phyloP scores from a whole-genome alignment of 2,113 vertebrate genomes.

The Cacatua alba region DNA sequence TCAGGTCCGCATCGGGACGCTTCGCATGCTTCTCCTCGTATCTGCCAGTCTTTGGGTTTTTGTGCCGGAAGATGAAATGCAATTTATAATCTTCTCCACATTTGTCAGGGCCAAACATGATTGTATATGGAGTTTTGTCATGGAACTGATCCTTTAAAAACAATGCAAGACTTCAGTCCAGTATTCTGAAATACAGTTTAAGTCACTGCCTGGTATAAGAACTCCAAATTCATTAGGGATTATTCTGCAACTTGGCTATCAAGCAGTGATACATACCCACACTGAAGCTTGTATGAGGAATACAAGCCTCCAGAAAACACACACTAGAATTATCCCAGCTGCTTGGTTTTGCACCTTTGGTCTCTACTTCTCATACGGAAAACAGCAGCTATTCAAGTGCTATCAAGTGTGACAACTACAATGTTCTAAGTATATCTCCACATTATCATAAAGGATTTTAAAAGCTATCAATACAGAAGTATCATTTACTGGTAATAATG shows the following conservation, averaged over 20 bases:
- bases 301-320: neutral
- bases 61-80: slow-evolving; percentile 98
- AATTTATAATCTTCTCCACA: slow-evolving; percentile 98
- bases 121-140: slow-evolving; percentile 95
- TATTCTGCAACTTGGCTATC: neutral
- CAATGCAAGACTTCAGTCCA: neutral
- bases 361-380: neutral
- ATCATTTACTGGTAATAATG: neutral
- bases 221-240: neutral
- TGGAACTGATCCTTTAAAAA: slow-evolving; percentile 88
- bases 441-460: neutral
- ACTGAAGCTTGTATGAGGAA: neutral
- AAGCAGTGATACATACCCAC: neutral
- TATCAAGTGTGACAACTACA: neutral
- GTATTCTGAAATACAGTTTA: neutral
- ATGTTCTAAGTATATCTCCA: neutral
- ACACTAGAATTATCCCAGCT: neutral
- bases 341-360: neutral
- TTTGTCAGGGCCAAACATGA: slow-evolving; percentile 99
- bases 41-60: slow-evolving; percentile 92
- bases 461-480: neutral
- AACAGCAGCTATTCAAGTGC: neutral
- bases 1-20: slow-evolving; percentile 91
- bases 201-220: neutral
- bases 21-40: slow-evolving; percentile 97